Percentiles rank a stretch among this genome's conserved stretches.
phyloP scores from a whole-genome alignment of 2,113 vertebrate species.

The Myrmecophaga tridactyla region DNA sequence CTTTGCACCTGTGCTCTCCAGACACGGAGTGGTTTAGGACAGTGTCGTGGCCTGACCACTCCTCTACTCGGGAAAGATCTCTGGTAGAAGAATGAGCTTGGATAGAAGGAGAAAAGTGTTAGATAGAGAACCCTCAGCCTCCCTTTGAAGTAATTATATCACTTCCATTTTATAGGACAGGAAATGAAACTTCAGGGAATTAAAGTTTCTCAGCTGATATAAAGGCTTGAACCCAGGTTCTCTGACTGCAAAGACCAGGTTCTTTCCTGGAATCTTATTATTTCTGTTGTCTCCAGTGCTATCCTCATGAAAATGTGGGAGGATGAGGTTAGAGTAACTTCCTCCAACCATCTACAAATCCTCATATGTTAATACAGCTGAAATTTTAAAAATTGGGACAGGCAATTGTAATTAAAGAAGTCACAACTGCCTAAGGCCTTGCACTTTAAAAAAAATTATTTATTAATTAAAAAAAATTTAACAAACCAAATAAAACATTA shows the following conservation, averaged over 20 bases:
- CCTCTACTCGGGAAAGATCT: neutral
- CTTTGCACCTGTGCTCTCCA: neutral
- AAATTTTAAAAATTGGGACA: neutral
- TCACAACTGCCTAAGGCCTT: neutral
- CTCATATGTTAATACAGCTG: neutral
- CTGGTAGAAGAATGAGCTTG: neutral
- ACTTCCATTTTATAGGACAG: neutral
- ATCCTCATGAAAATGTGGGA: neutral
- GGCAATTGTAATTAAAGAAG: neutral
- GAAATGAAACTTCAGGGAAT: constrained; percentile 6
- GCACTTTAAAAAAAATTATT: too few species aligned
- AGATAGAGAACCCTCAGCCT: neutral
- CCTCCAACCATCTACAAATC: neutral
- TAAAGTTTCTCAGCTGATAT: neutral
- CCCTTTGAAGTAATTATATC: neutral
- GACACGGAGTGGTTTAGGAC: neutral
- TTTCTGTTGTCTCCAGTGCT: neutral
- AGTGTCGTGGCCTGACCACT: neutral
- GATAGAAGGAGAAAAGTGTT: neutral
- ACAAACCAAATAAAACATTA: too few species aligned
- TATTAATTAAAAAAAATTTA: too few species aligned
- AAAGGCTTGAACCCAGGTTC: neutral
- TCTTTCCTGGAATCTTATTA: neutral
- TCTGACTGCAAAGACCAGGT: neutral
- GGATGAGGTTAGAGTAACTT: neutral